Base-by-base conservation (phyloP, 64 coral and sea anemone genomes). In the Platygyra sinensis region DNA sequence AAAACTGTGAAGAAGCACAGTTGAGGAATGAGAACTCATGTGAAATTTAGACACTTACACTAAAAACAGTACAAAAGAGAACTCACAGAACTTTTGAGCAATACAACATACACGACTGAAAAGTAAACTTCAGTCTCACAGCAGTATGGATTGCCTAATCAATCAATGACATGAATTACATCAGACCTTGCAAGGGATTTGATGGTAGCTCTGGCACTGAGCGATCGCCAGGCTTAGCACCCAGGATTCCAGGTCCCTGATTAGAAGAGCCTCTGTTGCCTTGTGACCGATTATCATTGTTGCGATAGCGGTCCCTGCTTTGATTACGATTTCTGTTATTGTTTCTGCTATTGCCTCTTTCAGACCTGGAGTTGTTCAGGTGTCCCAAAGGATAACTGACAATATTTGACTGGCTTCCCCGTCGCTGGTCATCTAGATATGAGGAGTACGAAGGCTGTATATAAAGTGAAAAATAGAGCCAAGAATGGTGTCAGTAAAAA, bases 201-300 rank as follows among this genome's bases (percentile, higher is more conserved):
- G 81, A 36, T 50, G 81, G 81, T 20, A 84, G 62, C 20, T 84
- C 81, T 69, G 81, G 81, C 16, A 84, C 60, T 50, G 81, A 12
- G n/a, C 81, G 81, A 87, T 92, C 90, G 49, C 90, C 90, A 87
- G 90, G 90, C 76, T 92, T 92, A 64, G 90, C 90, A 78, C 90
- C 90, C 46, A 92, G 50, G 59, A 92, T 92, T 86, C 90, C 90
- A 72, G 83, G 81, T 67, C 90, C 90, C 73, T 76, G 76, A 72
- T 87, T 92, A 46, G 83, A 49, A 78, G 83, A 39, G 42, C 90
- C 72, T 46, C 83, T 60, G 90, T 72, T 86, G 76, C 38, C 72
- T 71, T 85, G 74, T 10, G 73, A 83, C 75, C 83, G 78, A 76
- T 71, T 92, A 77, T 72, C 38, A 22, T 27, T 84, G 62, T 84